Evolutionary conservation across 2,888 invertebrate genomes (phyloP), one percentile per base, ranked within the genome.

Genomic region (Elaeidobius kamerunicus): DNA sequence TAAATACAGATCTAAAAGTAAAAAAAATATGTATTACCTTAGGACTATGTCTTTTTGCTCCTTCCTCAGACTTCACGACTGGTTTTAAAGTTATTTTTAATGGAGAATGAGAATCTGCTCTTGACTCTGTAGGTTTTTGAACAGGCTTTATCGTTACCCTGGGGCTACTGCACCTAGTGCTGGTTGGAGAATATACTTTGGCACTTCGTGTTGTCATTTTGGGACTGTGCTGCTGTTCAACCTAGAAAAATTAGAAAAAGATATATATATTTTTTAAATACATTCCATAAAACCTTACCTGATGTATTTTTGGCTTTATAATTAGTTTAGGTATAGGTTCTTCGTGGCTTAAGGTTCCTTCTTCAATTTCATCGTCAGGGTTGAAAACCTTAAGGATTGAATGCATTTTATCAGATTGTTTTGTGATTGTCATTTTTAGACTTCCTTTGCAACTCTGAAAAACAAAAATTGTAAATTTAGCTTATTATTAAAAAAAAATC

Each of bases 11-110:
- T 38, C n/a, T 20, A 15, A 7, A 2, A 41, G 23, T 16, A 15
- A 15, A 15, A 34, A 14, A 11, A 14, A 27, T 27, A 27, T 5
- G 27, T 15, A 56, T 60, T 46, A 64, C 60, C 53, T 68, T 67
- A 2, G 66, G 64, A 53, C 66, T 68, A 30, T 61, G 60, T 34
- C 60, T 63, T 45, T 64, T 65, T 14, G 55, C 42, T 35, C 36
- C 28, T 9, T 67, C 69, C 2, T 68, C 67, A 42, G 68, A 61
- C 53, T 70, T 70, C 3, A 66, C 48, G n/a, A 69, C 66, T n/a
- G 76, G 73, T 63, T 78, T 77, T 45, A 78, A 72, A 44, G 74
- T 76, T 54, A 76, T 73, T 65, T 76, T 77, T 20, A 65, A 42
- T 2, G 65, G 65, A 42, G 61, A 60, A 0, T 64, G 48, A 1